A percentile compares a stretch with the other conserved stretches of the same genome.
phyloP scores from a whole-genome alignment of 2,797 vertebrate species.

The Lepus townsendii region DNA sequence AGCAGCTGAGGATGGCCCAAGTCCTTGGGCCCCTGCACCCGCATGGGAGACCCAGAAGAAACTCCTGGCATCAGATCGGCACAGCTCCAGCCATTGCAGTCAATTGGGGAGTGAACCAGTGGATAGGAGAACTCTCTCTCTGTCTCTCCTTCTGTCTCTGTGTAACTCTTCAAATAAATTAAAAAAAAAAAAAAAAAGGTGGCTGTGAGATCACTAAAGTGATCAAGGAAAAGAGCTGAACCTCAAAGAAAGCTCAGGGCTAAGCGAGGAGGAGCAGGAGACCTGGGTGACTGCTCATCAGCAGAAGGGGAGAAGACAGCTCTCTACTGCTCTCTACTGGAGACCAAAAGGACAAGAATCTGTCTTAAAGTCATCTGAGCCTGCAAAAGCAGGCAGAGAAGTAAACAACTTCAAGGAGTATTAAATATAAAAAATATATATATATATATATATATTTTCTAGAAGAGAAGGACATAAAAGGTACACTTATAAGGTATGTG shows the following conservation, averaged over 20 bases:
- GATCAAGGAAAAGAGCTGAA: conserved; percentile 24
- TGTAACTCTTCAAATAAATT: no score
- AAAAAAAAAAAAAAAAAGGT: not conserved
- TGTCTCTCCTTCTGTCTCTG: no score
- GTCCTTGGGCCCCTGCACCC: no score
- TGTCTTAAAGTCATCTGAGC: not conserved
- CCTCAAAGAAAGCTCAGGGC: not conserved
- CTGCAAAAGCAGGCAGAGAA: conserved; percentile 7
- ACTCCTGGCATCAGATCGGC: no score
- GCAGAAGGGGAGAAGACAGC: not conserved
- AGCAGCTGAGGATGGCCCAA: no score
- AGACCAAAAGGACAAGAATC: conserved; percentile 15
- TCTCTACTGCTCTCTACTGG: conserved; percentile 59
- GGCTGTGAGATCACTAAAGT: not conserved
- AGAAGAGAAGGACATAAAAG: conserved; percentile 12
- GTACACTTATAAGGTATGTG: not conserved
- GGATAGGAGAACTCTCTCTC: no score
- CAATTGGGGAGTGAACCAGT: no score
- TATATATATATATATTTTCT: not conserved
- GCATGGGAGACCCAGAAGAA: no score
- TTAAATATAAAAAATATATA: no score
- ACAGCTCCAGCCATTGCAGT: no score
- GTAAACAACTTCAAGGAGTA: not conserved
- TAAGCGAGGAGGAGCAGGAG: not conserved
- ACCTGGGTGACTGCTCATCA: not conserved